A percentile compares a stretch with the other conserved stretches of the same genome.
These are phyloP conservation scores for Sandelia bainsii DNA, from an alignment of 2,797 vertebrate genomes.

Conservation along the genomic window DNA sequence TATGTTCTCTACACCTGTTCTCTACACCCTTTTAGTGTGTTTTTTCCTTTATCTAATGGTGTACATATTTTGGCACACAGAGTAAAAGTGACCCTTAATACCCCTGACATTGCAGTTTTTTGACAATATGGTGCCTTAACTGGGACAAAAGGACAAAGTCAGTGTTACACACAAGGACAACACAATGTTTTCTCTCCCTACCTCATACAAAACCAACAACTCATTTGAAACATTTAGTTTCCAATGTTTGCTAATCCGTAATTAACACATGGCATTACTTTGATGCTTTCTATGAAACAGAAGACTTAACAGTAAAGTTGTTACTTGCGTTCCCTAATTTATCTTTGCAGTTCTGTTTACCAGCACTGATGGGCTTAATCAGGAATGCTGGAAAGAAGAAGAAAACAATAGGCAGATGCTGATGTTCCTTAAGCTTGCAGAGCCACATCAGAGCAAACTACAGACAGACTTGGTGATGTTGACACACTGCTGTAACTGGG, in stretches of 20 bases:
- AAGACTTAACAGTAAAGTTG: not conserved
- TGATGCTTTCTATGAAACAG: conserved; percentile 19
- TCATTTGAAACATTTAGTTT: conserved; percentile 4
- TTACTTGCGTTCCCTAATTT: not conserved
- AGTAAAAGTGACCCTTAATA: conserved; percentile 18
- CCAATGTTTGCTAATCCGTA: conserved; percentile 9
- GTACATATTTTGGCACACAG: conserved; percentile 21
- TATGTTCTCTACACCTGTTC: conserved; percentile 61
- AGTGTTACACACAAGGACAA: conserved; percentile 9
- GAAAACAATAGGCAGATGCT: conserved; percentile 30
- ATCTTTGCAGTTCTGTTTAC: conserved; percentile 34
- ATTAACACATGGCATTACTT: conserved; percentile 7
- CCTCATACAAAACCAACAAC: not conserved
- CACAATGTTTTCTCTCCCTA: not conserved
- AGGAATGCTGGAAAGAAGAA: conserved; percentile 47
- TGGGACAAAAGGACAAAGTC: conserved; percentile 16
- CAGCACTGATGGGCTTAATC: conserved; percentile 49
- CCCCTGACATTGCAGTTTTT: conserved; percentile 7
- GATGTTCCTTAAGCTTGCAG: conserved; percentile 36
- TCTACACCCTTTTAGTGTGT: conserved; percentile 57
- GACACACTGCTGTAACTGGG: conserved; percentile 18
- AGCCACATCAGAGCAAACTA: conserved; percentile 27
- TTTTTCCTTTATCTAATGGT: conserved; percentile 29
- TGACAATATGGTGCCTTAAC: conserved; percentile 16
- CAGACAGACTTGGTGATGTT: conserved; percentile 22